These are phyloP conservation scores for Cataglyphis hispanica DNA, from an alignment of 1,140 invertebrate species.

Conservation along the genomic window DNA sequence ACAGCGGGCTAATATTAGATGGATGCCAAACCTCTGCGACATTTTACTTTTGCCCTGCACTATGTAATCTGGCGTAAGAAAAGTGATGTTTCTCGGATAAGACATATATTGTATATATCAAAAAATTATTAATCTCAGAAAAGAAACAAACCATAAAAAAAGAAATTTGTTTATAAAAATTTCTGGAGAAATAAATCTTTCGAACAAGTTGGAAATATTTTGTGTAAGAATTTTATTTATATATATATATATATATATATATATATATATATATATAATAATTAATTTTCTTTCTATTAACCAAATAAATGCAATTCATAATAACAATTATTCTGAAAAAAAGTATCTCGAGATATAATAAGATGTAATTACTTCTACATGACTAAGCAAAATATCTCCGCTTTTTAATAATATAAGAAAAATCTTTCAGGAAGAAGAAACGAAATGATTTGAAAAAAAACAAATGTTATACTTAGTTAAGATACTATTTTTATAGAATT, in stretches of 20 bases:
- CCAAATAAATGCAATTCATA: not conserved
- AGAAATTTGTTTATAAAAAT: not conserved
- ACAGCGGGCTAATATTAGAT: slow-evolving; percentile 80
- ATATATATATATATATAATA: not conserved
- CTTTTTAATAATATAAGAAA: too few species aligned
- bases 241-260: too few species aligned
- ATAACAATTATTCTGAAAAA: not conserved
- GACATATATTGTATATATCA: too few species aligned
- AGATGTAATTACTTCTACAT: not conserved
- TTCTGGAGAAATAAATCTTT: not conserved
- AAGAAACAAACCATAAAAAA: slow-evolving; percentile 6
- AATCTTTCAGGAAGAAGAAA: too few species aligned
- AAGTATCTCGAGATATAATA: not conserved
- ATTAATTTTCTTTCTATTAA: not conserved
- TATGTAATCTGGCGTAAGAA: not conserved
- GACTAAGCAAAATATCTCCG: not conserved
- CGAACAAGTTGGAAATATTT: not conserved
- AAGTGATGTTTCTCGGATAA: not conserved
- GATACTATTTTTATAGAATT: too few species aligned
- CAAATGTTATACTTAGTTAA: too few species aligned
- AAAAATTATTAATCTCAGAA: not conserved
- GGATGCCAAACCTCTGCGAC: slow-evolving; percentile 71
- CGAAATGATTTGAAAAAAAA: too few species aligned
- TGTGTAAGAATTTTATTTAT: not conserved
- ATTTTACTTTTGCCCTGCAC: slow-evolving; percentile 76